phyloP scores from a whole-genome alignment of 2,797 vertebrate genomes.

The Ambastaia sidthimunki region DNA sequence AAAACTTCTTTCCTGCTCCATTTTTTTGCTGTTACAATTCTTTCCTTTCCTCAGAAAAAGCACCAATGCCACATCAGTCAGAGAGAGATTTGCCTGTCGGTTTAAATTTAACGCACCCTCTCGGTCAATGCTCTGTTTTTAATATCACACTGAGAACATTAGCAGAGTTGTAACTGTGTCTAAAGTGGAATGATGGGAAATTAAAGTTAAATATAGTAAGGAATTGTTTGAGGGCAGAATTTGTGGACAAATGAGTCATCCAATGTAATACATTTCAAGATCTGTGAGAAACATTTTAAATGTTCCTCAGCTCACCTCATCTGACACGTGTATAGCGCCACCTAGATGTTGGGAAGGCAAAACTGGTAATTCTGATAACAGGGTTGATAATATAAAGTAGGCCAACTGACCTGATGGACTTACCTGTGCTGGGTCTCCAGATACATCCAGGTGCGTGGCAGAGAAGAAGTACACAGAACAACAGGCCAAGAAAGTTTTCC shows the following conservation, averaged over 20 bases:
- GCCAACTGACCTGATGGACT: not conserved
- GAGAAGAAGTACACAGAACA: conserved; percentile 98
- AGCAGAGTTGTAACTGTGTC: conserved; percentile 35
- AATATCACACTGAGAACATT: conserved; percentile 39
- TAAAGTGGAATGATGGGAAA: conserved; percentile 38
- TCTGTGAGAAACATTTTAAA: not conserved
- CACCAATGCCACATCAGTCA: conserved; percentile 50
- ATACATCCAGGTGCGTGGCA: conserved; percentile 94
- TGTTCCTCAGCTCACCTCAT: not conserved
- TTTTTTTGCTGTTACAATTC: conserved; percentile 46
- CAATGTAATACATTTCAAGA: conserved; percentile 20
- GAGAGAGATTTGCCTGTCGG: conserved; percentile 25
- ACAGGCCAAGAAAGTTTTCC: conserved; percentile 93
- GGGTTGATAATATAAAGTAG: not conserved
- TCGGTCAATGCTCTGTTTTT: conserved; percentile 37
- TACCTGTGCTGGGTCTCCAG: conserved; percentile 68
- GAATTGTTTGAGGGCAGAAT: not conserved
- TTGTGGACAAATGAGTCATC: conserved; percentile 37
- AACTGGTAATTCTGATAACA: not conserved
- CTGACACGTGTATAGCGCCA: not conserved
- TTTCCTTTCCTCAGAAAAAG: conserved; percentile 60
- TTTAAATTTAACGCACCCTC: conserved; percentile 34
- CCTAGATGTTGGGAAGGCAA: not conserved
- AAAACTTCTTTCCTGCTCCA: conserved; percentile 27
- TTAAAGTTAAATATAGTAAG: conserved; percentile 26